Evolutionary conservation across 2,888 invertebrate genomes (phyloP), one percentile per base, ranked within the genome.

Genomic region (Stratiomys singularior): DNA sequence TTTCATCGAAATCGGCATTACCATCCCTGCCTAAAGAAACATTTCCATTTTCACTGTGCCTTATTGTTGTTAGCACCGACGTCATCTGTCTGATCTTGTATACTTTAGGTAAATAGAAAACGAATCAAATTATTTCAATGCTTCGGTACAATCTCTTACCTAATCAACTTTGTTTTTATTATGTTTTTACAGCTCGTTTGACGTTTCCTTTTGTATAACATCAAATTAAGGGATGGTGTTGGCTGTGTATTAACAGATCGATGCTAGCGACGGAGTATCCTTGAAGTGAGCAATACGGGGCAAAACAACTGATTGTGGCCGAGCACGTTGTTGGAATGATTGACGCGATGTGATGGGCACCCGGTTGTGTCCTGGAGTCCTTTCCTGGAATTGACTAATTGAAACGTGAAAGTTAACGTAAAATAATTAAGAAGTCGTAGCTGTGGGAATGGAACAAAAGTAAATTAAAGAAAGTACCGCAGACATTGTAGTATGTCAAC

Each of bases 381-480:
- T 52, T 13, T 52, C 52, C 52, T 52, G 52, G 52, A 60, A 23
- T 60, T 23, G 23, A 60, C 58, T 60, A 60, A 60, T 60, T 60
- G 58, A 60, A 60, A 60, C 58, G 23, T 5, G 58, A 60, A 60
- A 60, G 58, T 60, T n/a, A 60, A 60, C 58, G 58, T 11, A 60
- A 60, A 25, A 60, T 23, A 60, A 60, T 60, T 60, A 60, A 60
- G 23, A 60, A 5, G 25, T 25, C 23, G 52, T 18, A 2, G 15
- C 52, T 18, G 15, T 4, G 52, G 3, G 15, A 52, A 52, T 52
- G 4, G 4, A 52, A 52, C 52, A 52, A 18, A n/a, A 52, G 37
- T 52, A 52, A 52, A 52, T 52, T 52, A 15, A 52, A 52, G 18
- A 18, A 52, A 52, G 52, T 18, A 52, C 15, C 4, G 52, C 37